Evolutionary conservation across 2,888 invertebrate genomes (phyloP), one percentile per base, ranked within the genome.

Genomic region (Trissolcus japonicus): DNA sequence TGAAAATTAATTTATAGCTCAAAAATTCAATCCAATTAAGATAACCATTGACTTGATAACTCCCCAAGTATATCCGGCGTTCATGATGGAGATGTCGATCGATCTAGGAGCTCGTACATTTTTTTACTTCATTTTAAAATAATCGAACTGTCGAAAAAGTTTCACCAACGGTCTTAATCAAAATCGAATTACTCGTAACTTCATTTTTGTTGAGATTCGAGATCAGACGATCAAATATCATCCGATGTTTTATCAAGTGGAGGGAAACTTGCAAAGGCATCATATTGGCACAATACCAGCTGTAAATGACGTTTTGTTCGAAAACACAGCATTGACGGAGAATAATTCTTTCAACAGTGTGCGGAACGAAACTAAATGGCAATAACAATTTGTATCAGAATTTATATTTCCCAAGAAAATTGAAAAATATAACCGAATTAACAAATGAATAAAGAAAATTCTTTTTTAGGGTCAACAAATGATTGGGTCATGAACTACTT

Each of bases 301-400:
- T 71, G 71, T 62, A 62, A 71, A 29, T 71, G 71, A 63, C 71
- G 57, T 21, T 53, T n/a, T 41, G 29, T 63, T 54, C 11, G 57
- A 57, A 71, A 63, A 63, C 62, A 63, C 53, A 46, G 16, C 57
- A 46, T 25, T 14, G 29, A 43, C 40, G 50, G 25, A 9, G 56
- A 62, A 69, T 63, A 53, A 63, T 63, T 71, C 59, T 63, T 71
- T 63, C 57, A 57, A 71, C 57, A 71, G 2, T 29, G 6, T 29
- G 35, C 11, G 9, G 7, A 11, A 11, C 2, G 35, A 35, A 35
- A 35, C 11, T 1, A 63, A 63, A 57, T 57, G 57, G 17, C 71
- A 63, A 53, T 63, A 46, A 16, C 11, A 13, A 14, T 55, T 6
- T 46, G 48, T 29, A 51, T 57, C 50, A 41, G 50, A 62, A 51